Conservation (phyloP, 2,888 invertebrate genomes). For the Synanthedon formicaeformis region DNA sequence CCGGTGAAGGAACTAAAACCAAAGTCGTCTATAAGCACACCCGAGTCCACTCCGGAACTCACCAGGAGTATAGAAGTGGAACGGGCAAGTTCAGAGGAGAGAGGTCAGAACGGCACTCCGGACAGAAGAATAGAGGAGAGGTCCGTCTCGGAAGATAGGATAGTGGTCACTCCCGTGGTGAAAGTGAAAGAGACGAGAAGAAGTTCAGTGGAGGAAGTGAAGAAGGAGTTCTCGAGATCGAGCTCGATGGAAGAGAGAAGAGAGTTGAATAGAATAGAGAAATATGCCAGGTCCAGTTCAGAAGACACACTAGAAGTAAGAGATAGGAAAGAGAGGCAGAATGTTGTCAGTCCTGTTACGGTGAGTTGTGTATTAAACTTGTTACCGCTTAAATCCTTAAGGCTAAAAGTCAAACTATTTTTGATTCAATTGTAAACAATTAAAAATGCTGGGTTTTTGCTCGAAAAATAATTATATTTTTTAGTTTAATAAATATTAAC, state of each 20-base stretch:
- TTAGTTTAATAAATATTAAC: too few species aligned
- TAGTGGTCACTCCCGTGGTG: conserved; percentile 15
- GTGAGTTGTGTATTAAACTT: conserved; percentile 24
- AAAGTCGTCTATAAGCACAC: conserved; percentile 20
- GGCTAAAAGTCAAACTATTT: too few species aligned
- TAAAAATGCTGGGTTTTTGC: too few species aligned
- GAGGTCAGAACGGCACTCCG: conserved; percentile 8
- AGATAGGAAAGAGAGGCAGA: conserved; percentile 18
- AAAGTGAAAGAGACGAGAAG: conserved; percentile 7
- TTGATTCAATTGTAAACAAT: too few species aligned
- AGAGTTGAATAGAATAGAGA: conserved; percentile 30
- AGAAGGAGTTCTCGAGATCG: conserved; percentile 13
- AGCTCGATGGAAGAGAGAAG: conserved; percentile 17
- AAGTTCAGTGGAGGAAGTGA: conserved; percentile 5
- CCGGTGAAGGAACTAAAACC: conserved; percentile 19
- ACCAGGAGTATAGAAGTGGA: conserved; percentile 7
- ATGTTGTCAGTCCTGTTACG: conserved; percentile 42
- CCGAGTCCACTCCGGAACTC: conserved; percentile 14
- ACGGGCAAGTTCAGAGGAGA: conserved; percentile 5
- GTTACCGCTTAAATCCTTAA: too few species aligned
- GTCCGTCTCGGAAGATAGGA: conserved; percentile 1
- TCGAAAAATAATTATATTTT: too few species aligned
- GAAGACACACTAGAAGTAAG: conserved; percentile 21
- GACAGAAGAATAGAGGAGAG: neutral
- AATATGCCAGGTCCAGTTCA: conserved; percentile 40